Conservation (phyloP, 2,113 vertebrate genomes). For the Beaufortia kweichowensis region DNA sequence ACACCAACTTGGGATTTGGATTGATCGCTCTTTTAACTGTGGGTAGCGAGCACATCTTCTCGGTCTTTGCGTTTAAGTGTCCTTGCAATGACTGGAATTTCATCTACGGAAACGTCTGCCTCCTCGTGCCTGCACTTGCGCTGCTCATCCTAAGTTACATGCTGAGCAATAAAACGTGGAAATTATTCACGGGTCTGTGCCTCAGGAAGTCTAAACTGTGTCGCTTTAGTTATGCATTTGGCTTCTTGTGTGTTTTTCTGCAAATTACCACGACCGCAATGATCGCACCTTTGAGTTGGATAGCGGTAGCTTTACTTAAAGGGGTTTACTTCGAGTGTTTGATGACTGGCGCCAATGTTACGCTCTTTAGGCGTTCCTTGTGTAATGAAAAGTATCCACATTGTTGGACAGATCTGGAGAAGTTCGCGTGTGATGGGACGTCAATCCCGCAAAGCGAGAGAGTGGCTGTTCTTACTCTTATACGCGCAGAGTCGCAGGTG, state of each 20-base stretch:
- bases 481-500: constrained; percentile 81
- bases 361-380: not conserved
- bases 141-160: constrained; percentile 74
- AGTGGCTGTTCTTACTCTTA: not conserved
- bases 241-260: rapidly evolving
- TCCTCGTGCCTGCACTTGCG: constrained; percentile 76
- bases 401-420: constrained; percentile 54
- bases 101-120: constrained; percentile 72
- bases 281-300: constrained; percentile 77
- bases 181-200: constrained; percentile 70
- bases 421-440: constrained; percentile 64
- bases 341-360: constrained; percentile 55
- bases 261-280: constrained; percentile 41
- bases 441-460: rapidly evolving
- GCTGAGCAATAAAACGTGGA: constrained; percentile 66
- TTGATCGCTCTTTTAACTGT: constrained; percentile 71
- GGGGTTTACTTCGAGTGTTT: constrained; percentile 74
- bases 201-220: rapidly evolving
- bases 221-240: rapidly evolving
- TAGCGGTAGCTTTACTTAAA: constrained; percentile 73
- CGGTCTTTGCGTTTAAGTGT: constrained; percentile 70
- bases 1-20: constrained; percentile 63
- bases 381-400: not conserved
- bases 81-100: constrained; percentile 77
- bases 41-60: constrained; percentile 75